A percentile compares a stretch with the other conserved stretches of the same genome.
phyloP scores from a whole-genome alignment of 2,113 vertebrate genomes.

The Haemorhous mexicanus region DNA sequence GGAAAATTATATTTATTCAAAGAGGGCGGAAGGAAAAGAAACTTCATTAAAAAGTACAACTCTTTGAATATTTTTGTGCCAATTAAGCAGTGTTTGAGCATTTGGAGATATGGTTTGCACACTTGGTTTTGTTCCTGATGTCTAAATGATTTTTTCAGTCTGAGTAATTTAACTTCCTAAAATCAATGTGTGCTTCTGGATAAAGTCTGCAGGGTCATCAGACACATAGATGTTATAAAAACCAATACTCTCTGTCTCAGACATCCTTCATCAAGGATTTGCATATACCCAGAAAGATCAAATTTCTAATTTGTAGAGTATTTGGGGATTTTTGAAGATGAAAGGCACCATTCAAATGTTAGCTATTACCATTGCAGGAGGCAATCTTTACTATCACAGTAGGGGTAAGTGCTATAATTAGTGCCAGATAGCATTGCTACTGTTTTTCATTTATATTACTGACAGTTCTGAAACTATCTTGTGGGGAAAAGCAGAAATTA shows the following conservation, averaged over 20 bases:
- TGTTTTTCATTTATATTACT: conserved; percentile 5
- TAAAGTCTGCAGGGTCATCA: background rate
- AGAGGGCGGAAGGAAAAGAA: background rate
- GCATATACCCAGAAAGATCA: background rate
- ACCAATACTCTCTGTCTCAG: background rate
- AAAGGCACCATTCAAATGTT: background rate
- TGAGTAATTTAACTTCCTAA: background rate
- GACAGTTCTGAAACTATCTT: conserved; percentile 14
- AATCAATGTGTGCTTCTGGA: background rate
- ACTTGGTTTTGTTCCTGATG: background rate
- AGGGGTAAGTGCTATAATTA: background rate
- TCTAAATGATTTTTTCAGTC: background rate
- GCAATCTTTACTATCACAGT: background rate
- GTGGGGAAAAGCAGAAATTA: background rate
- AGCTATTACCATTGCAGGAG: background rate
- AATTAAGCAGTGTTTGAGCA: background rate
- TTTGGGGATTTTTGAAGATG: background rate
- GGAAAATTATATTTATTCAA: background rate
- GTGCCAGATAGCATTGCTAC: background rate
- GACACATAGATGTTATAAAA: background rate
- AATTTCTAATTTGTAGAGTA: background rate
- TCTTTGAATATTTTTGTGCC: background rate
- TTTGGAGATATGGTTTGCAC: background rate
- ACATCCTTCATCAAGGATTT: background rate
- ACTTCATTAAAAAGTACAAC: background rate